Evolutionary conservation across 2,797 vertebrate species (phyloP).

Genomic region (Serranus cabrilla): DNA sequence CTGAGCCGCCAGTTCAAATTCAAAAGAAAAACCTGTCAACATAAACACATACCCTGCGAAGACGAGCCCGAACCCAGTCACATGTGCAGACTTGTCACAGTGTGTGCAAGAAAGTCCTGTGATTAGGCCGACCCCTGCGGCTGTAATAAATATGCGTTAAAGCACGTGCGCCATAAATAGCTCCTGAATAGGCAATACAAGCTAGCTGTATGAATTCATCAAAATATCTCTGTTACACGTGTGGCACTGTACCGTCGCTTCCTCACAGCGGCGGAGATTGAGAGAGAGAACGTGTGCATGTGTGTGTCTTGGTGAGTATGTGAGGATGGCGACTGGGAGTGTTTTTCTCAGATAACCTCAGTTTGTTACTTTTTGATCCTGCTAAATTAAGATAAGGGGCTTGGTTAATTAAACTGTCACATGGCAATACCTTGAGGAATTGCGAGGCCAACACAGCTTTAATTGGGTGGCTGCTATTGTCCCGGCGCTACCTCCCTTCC

Average conservation of each 20-base stretch:
- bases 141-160: constrained; percentile 36
- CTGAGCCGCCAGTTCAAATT: constrained; percentile 70
- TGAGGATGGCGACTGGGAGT: constrained; percentile 67
- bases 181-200: background rate
- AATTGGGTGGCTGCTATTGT: constrained; percentile 87
- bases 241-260: constrained; percentile 17
- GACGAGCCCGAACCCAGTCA: constrained; percentile 25
- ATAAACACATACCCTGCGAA: constrained; percentile 49
- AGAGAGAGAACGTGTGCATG: constrained; percentile 37
- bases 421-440: constrained; percentile 88
- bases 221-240: constrained; percentile 32
- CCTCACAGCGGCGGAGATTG: constrained; percentile 32
- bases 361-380: constrained; percentile 86
- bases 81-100: background rate
- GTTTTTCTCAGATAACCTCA: constrained; percentile 83
- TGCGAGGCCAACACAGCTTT: constrained; percentile 82
- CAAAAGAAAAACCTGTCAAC: constrained; percentile 72
- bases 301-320: constrained; percentile 50
- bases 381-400: constrained; percentile 88
- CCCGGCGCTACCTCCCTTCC: constrained; percentile 66
- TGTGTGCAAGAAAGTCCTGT: constrained; percentile 2
- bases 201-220: constrained; percentile 26
- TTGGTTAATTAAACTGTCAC: constrained; percentile 90
- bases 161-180: constrained; percentile 26
- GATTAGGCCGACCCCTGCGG: constrained; percentile 42